Base-by-base conservation (phyloP, 2,888 invertebrate species). In the Dasysyrphus albostriatus region DNA sequence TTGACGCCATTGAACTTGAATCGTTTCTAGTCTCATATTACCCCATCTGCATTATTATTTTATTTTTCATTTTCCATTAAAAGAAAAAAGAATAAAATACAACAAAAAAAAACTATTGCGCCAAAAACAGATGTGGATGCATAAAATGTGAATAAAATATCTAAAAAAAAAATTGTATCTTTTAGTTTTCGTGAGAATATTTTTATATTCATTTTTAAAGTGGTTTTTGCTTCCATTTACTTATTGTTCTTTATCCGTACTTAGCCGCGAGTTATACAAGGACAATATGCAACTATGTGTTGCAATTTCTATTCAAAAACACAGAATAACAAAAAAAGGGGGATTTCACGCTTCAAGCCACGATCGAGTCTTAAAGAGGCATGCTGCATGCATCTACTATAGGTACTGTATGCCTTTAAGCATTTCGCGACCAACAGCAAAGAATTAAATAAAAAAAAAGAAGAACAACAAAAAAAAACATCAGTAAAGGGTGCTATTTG, bases 1-100 rank as follows among this genome's bases (percentile, higher is more conserved):
- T 82, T 82, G 79, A 79, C 83, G 72, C 72, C 72, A 80, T 76
- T 84, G 84, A 84, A 84, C 84, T 84, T 84, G 84, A 80, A 72
- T 65, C 16, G 65, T 34, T 37, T 69, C 58, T 37, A 37, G 34
- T 42, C 72, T 75, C 51, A 67, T 42, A 24, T 44, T 54, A 61
- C 67, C 10, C 58, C 51, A 75, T 58, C 75, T 70, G 37, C 63
- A 19, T 44, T 63, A 19, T 42, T 65, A 65, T 49, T 49, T 19
- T 37, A 14, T 10, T 69, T 65, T 67, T 16, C 47, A 49, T 49
- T 69, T 65, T 67, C 29, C 56, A 49, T 49, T n/a, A 24, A 5
- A 39, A 39, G 5, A 47, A 24, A 29, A 32, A 44, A 63, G 6
- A 34, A 47, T 8, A 65, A 16, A 47, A 32, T 14, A 16, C 2